Percentiles rank a stretch among this genome's conserved stretches.
Conservation (phyloP, 2,113 vertebrate species). For the Equus przewalskii region DNA sequence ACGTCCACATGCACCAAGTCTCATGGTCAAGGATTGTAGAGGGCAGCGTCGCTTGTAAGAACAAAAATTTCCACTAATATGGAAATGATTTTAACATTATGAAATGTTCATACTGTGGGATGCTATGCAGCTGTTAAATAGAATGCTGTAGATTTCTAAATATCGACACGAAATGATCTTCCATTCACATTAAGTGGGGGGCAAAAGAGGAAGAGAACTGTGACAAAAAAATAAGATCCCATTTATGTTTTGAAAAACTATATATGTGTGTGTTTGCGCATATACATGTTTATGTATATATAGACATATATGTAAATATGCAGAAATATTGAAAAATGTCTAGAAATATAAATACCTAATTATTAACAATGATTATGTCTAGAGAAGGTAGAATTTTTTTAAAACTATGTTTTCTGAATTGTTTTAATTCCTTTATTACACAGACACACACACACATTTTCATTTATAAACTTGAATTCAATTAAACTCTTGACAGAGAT, state of each 20-base stretch:
- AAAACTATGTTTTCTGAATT: background rate
- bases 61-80: background rate
- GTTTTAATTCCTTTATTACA: background rate
- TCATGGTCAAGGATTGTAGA: background rate
- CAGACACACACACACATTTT: background rate
- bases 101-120: background rate
- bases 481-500: background rate
- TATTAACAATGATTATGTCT: background rate
- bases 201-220: background rate
- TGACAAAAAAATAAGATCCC: background rate
- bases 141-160: constrained; percentile 1
- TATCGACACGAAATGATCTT: background rate
- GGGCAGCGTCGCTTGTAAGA: background rate
- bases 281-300: background rate
- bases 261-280: background rate
- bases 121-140: background rate
- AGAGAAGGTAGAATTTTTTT: background rate
- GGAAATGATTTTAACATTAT: constrained; percentile 26
- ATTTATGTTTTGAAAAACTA: background rate
- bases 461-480: background rate
- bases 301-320: background rate
- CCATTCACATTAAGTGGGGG: background rate
- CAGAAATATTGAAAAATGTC: background rate
- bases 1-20: background rate
- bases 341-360: background rate